Conservation (phyloP, 2,113 vertebrate genomes). For the Poeciliopsis occidentalis region DNA sequence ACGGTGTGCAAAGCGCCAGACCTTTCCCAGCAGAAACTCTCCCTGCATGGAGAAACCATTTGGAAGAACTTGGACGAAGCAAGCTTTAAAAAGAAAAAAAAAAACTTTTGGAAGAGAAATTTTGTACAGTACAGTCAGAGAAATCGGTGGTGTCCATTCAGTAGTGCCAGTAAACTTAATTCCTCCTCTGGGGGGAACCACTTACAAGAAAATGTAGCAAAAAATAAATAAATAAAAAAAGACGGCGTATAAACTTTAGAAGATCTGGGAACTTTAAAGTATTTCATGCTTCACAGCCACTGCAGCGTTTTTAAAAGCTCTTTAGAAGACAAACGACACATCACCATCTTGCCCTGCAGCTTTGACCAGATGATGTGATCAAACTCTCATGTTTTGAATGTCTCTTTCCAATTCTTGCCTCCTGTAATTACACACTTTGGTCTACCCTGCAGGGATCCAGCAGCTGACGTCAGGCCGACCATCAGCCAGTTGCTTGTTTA, state of each 20-base stretch:
- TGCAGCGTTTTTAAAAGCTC: no score
- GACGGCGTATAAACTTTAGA: not conserved
- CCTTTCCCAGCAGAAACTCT: slow-evolving; percentile 52
- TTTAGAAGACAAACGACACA: slow-evolving; percentile 20
- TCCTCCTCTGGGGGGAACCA: not conserved
- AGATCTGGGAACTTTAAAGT: not conserved
- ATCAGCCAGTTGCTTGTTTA: not conserved
- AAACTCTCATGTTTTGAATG: slow-evolving; percentile 29
- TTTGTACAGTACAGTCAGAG: slow-evolving; percentile 19
- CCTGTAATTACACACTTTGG: slow-evolving; percentile 46
- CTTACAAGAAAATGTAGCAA: slow-evolving; percentile 21
- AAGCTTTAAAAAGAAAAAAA: not conserved
- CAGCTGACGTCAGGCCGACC: slow-evolving; percentile 37
- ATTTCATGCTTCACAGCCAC: not conserved
- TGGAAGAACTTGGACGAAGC: slow-evolving; percentile 28
- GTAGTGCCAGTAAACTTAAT: slow-evolving; percentile 33
- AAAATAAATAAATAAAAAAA: no score
- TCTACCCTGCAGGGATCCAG: slow-evolving; percentile 31
- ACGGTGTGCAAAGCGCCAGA: slow-evolving; percentile 48
- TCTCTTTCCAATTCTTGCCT: slow-evolving; percentile 17
- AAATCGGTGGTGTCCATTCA: slow-evolving; percentile 21
- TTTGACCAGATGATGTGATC: slow-evolving; percentile 16
- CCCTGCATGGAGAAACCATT: slow-evolving; percentile 51
- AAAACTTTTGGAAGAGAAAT: slow-evolving; percentile 17
- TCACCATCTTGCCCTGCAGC: not conserved